Conservation (phyloP, 1,140 invertebrate species). For the Muscidifurax raptorellus region DNA sequence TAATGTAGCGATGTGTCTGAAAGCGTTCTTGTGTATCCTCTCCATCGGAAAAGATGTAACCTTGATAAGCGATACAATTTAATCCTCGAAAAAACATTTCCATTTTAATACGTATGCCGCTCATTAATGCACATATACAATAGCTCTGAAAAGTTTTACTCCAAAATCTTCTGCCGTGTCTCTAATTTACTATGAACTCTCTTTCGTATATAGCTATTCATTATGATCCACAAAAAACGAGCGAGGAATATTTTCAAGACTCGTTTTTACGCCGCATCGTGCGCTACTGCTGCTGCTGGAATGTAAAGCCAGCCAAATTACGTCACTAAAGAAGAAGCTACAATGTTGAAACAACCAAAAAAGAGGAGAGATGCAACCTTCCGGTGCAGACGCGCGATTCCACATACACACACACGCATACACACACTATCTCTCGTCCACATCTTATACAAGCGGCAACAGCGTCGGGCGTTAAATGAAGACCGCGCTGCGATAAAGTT, state of each 20-base stretch:
- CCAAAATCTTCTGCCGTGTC: too few species aligned
- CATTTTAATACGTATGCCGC: too few species aligned
- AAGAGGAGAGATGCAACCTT: background rate
- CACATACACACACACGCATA: background rate
- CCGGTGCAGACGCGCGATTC: background rate
- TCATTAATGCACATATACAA: too few species aligned
- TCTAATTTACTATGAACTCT: too few species aligned
- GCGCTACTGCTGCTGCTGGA: background rate
- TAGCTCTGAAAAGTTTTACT: too few species aligned
- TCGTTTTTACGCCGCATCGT: too few species aligned
- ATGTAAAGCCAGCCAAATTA: background rate
- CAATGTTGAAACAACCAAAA: background rate
- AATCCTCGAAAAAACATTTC: too few species aligned
- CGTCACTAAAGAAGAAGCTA: background rate
- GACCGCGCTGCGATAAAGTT: slow-evolving; percentile 29
- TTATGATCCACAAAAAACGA: background rate
- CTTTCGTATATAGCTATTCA: background rate
- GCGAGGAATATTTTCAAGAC: too few species aligned
- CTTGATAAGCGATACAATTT: too few species aligned
- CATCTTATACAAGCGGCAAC: slow-evolving; percentile 16
- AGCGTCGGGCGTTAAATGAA: slow-evolving; percentile 28
- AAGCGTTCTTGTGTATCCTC: background rate
- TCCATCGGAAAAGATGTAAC: too few species aligned
- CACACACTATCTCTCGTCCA: background rate
- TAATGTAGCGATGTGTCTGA: background rate